Conservation (phyloP, 2,797 vertebrate species). For the Acropternis orthonyx region DNA sequence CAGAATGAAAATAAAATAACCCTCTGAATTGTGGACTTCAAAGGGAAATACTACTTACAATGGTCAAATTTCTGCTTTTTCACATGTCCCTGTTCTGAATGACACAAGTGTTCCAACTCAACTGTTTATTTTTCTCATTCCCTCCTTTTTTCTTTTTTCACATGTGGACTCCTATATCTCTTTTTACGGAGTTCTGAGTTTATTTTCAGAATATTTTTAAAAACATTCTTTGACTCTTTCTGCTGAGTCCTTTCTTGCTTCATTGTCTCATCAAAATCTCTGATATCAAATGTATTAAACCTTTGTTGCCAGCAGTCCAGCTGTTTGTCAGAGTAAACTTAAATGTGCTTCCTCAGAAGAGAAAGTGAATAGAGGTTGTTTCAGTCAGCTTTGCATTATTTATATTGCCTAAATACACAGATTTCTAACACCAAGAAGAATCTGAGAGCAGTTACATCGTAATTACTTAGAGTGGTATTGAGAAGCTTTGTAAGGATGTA, state of each 20-base stretch:
- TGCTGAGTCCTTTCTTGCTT: background rate
- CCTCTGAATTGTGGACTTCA: background rate
- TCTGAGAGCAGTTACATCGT: background rate
- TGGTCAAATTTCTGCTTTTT: background rate
- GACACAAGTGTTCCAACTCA: background rate
- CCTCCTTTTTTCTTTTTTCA: background rate
- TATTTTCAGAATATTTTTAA: background rate
- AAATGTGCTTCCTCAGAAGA: background rate
- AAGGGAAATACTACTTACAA: background rate
- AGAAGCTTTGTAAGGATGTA: background rate
- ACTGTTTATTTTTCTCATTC: background rate
- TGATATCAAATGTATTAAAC: background rate
- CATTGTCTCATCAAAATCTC: background rate
- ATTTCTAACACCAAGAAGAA: background rate
- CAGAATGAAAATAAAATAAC: background rate
- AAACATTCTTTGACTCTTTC: background rate
- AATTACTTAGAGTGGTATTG: background rate
- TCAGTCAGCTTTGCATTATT: background rate
- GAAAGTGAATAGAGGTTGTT: background rate
- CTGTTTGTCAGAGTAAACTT: background rate
- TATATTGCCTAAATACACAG: background rate
- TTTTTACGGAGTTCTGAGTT: background rate
- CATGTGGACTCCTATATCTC: background rate
- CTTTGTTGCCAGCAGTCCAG: background rate
- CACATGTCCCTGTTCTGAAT: background rate